phyloP scores from a whole-genome alignment of 2,888 invertebrate genomes.

The Malthinus flaveolus region DNA sequence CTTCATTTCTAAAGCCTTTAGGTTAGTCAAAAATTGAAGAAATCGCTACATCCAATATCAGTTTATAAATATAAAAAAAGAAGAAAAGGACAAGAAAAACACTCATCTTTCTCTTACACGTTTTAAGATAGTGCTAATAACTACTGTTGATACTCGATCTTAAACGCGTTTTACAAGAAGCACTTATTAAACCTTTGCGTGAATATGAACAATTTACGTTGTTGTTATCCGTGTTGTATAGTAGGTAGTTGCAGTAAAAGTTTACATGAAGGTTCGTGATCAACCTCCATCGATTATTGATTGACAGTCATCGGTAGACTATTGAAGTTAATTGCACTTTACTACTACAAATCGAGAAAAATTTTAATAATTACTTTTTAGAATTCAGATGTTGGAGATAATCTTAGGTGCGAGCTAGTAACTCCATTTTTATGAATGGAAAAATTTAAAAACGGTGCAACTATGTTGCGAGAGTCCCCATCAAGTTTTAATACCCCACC shows the following conservation, averaged over 20 bases:
- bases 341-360: slow-evolving; percentile 11
- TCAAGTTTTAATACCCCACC: too few species aligned
- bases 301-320: slow-evolving; percentile 21
- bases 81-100: too few species aligned
- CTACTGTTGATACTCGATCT: slow-evolving; percentile 13
- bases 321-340: slow-evolving; percentile 12
- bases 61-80: too few species aligned
- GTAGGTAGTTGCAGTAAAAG: slow-evolving; percentile 13
- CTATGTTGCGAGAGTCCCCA: too few species aligned
- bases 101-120: too few species aligned
- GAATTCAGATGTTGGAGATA: slow-evolving; percentile 8
- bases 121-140: slow-evolving; percentile 16
- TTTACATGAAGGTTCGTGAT: slow-evolving; percentile 17
- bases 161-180: slow-evolving; percentile 16
- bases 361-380: slow-evolving; percentile 23
- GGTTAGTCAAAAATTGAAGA: too few species aligned
- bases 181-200: slow-evolving; percentile 19
- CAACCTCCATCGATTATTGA: slow-evolving; percentile 19
- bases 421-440: too few species aligned
- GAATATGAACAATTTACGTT: slow-evolving; percentile 23
- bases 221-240: slow-evolving; percentile 1
- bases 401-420: not conserved
- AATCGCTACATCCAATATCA: too few species aligned
- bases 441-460: too few species aligned
- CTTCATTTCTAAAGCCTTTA: too few species aligned